Base-by-base conservation (phyloP, 2,888 invertebrate genomes). In the Eilema griseolum region DNA sequence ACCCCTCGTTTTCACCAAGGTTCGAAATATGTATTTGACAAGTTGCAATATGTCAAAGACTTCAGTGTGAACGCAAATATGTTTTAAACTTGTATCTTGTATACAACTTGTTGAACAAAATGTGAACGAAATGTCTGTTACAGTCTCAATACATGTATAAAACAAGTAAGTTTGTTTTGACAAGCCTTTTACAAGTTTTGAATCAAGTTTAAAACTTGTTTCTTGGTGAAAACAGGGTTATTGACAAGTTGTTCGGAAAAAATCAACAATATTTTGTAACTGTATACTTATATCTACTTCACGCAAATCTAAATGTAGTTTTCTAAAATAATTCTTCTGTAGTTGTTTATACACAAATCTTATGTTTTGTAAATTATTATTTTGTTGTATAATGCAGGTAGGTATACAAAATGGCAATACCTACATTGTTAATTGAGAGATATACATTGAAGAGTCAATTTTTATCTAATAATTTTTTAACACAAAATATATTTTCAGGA, bases 401-500 rank as follows among this genome's bases (percentile, higher is more conserved):
- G 33, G 33, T 37, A 37, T 37, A 37, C 33, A 52, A 52, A 52
- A n/a, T 20, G 20, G 46, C 7, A 20, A 52, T 52, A 20, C 20
- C 4, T 20, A 52, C 7, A 46, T 20, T 46, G 20, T 46, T 46
- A 20, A 20, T 46, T 20, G 46, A 46, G 46, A 46, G 46, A 41
- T 4, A 3, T 41, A 46, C 46, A 10, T 52, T n/a, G n/a, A n/a
- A n/a, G 10, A 52, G 7, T 46, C 46, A 46, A 46, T n/a, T 52
- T 8, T 52, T 52, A 52, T 10, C 46, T 46, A 63, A 63, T 46
- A 26, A 12, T n/a, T 64, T 24, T 24, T 2, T 20, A 63, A 28
- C 37, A n/a, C 46, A 63, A 33, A 61, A 61, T 41, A 28, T 61
- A 24, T 66, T 66, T 28, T n/a, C 57, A 64, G 80, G 80, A 81